These are phyloP conservation scores for Torymus auratus DNA, from an alignment of 2,888 invertebrate genomes.

Conservation along the genomic window DNA sequence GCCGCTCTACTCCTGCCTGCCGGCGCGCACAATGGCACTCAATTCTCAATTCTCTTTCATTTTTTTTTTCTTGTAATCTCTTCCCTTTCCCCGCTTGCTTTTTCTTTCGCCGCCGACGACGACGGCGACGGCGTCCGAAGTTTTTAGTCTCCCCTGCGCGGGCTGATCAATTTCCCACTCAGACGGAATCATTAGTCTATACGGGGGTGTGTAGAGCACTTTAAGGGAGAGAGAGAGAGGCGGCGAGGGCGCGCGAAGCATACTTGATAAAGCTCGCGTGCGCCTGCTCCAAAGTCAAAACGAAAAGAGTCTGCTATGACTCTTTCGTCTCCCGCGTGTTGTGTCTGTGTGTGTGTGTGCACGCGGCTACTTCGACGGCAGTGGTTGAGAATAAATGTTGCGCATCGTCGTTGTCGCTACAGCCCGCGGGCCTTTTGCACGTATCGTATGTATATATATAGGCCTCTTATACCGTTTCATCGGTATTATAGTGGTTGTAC, in stretches of 20 bases:
- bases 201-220: constrained; percentile 59
- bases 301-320: neutral
- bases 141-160: constrained; percentile 65
- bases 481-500: no score
- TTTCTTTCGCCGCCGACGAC: constrained; percentile 50
- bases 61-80: constrained; percentile 41
- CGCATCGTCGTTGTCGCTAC: no score
- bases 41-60: constrained; percentile 47
- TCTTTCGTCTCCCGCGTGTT: no score
- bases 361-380: no score
- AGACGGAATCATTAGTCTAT: constrained; percentile 75
- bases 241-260: constrained; percentile 21
- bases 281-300: constrained; percentile 38
- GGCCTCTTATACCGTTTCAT: no score
- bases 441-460: no score
- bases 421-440: no score
- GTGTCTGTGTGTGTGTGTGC: no score
- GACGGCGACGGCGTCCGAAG: constrained; percentile 63
- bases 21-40: constrained; percentile 49
- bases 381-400: no score
- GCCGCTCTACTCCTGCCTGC: constrained; percentile 11
- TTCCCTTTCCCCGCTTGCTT: constrained; percentile 29
- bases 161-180: constrained; percentile 76
- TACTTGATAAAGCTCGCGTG: constrained; percentile 27
- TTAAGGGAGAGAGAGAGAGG: constrained; percentile 24